phyloP scores from a whole-genome alignment of 1,140 invertebrate species.

The Sminthurides bifidus region DNA sequence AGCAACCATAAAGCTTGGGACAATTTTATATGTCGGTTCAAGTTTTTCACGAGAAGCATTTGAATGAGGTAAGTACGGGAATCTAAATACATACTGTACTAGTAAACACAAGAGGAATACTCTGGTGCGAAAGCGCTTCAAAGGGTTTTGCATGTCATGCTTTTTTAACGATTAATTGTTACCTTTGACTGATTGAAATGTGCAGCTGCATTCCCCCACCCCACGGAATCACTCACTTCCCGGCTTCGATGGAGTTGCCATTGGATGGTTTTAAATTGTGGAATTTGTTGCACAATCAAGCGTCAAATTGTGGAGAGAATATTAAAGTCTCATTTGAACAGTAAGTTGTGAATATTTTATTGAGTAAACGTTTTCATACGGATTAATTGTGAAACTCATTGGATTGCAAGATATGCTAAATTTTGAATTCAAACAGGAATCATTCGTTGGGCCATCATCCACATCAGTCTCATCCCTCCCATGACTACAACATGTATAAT shows the following conservation, averaged over 20 bases:
- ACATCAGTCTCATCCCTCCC: not conserved
- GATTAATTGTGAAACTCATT: not conserved
- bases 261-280: constrained; percentile 6
- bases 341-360: not conserved
- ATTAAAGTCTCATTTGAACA: constrained; percentile 1
- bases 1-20: too few relatives aligned
- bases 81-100: too few relatives aligned
- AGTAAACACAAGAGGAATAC: too few relatives aligned
- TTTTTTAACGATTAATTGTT: not conserved
- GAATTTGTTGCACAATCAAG: not conserved
- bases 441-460: not conserved
- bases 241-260: not conserved
- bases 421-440: not conserved
- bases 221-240: too few relatives aligned
- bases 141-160: not conserved
- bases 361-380: not conserved
- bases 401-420: not conserved
- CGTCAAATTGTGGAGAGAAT: not conserved
- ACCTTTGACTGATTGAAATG: not conserved
- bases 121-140: not conserved
- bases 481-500: not conserved
- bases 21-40: too few relatives aligned
- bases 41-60: too few relatives aligned
- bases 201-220: too few relatives aligned
- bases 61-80: too few relatives aligned